Conservation (phyloP, 2,888 invertebrate genomes). For the Frankliniella fusca region DNA sequence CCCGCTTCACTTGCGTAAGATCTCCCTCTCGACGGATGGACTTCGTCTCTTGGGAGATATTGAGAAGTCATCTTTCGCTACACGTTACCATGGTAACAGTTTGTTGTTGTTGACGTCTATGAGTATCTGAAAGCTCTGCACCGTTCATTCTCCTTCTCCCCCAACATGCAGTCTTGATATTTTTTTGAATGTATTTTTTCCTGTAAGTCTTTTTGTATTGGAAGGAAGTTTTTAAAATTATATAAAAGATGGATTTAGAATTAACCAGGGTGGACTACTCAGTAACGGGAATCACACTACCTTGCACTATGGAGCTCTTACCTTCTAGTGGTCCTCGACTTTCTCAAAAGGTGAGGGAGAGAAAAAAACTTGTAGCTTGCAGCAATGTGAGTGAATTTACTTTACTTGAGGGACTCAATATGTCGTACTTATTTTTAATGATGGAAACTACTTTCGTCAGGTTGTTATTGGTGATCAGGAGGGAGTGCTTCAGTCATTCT, state of each 20-base stretch:
- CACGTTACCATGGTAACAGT: not conserved
- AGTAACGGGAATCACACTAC: constrained; percentile 70
- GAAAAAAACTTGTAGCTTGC: not conserved
- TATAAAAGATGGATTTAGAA: constrained; percentile 69
- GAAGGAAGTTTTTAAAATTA: no score
- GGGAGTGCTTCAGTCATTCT: constrained; percentile 75
- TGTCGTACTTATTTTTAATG: not conserved
- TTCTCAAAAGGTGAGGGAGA: constrained; percentile 60
- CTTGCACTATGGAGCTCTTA: constrained; percentile 71
- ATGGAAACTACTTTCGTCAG: constrained; percentile 48
- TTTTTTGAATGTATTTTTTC: no score
- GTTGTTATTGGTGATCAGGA: constrained; percentile 78
- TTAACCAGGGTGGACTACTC: constrained; percentile 78
- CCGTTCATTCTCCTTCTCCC: no score
- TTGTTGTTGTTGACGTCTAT: not conserved
- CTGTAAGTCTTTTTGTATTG: no score
- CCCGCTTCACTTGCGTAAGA: not conserved
- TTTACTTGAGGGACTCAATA: constrained; percentile 40
- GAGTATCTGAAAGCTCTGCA: no score
- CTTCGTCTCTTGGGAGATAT: no score
- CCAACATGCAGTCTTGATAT: not conserved
- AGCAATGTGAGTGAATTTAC: constrained; percentile 31
- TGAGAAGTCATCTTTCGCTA: no score
- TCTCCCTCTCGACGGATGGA: not conserved
- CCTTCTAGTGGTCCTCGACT: constrained; percentile 60